A percentile compares a stretch with the other conserved stretches of the same genome.
phyloP scores from a whole-genome alignment of 2,797 vertebrate genomes.

The Notolabrus celidotus region DNA sequence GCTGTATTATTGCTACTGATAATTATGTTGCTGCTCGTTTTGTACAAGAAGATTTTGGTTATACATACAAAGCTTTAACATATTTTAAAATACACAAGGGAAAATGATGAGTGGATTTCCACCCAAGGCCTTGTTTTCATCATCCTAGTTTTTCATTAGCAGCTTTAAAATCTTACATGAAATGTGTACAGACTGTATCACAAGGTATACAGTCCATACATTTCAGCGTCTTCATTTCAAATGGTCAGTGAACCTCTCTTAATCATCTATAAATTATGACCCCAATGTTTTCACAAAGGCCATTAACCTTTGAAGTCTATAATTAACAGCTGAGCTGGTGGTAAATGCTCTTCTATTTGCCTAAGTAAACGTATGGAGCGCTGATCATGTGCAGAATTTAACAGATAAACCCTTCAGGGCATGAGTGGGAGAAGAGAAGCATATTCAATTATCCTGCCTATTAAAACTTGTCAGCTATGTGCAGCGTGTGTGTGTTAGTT shows the following conservation, averaged over 20 bases:
- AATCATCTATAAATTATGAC: constrained; percentile 1
- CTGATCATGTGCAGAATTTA: constrained; percentile 39
- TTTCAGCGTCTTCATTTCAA: too few species aligned
- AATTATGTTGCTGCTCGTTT: too few species aligned
- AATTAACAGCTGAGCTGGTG: constrained; percentile 32
- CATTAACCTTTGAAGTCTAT: constrained; percentile 48
- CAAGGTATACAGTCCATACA: too few species aligned
- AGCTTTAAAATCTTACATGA: too few species aligned
- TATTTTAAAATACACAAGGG: too few species aligned
- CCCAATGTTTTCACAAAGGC: constrained; percentile 2
- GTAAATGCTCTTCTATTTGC: constrained; percentile 44
- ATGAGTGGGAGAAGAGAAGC: constrained; percentile 44
- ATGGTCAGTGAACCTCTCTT: not conserved
- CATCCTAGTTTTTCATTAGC: too few species aligned
- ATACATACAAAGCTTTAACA: too few species aligned
- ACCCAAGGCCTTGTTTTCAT: too few species aligned
- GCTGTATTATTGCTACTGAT: too few species aligned
- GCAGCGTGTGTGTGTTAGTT: constrained; percentile 35
- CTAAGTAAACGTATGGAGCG: constrained; percentile 52
- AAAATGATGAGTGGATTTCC: too few species aligned
- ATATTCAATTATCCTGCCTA: constrained; percentile 76
- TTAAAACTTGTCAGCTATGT: constrained; percentile 60
- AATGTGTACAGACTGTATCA: too few species aligned
- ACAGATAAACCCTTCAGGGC: constrained; percentile 65
- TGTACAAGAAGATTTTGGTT: too few species aligned